Evolutionary conservation across 2,797 vertebrate species (phyloP).

Genomic region (Falco columbarius): DNA sequence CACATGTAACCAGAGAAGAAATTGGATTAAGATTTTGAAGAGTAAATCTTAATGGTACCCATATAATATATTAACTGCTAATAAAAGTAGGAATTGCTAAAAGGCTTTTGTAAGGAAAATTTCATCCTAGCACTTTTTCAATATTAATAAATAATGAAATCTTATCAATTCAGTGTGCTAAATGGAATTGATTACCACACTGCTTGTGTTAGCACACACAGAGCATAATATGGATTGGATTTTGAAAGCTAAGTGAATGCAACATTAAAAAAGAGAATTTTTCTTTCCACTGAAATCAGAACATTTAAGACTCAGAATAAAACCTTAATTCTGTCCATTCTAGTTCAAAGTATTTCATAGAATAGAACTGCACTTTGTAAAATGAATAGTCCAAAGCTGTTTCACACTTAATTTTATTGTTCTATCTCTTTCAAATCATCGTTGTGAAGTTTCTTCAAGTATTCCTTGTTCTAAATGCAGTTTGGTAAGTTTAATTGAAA

Average conservation of each 20-base stretch:
- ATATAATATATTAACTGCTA: not conserved
- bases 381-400: not conserved
- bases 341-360: not conserved
- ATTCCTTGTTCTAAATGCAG: not conserved
- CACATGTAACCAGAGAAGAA: not conserved
- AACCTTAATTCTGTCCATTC: not conserved
- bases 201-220: constrained; percentile 34
- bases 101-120: constrained; percentile 1
- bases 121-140: constrained; percentile 45
- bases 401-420: not conserved
- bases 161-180: constrained; percentile 23
- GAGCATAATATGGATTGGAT: not conserved
- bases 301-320: not conserved
- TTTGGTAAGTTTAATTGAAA: not conserved
- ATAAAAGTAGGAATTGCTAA: constrained; percentile 10
- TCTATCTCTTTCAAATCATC: not conserved
- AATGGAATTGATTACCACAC: constrained; percentile 55
- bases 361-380: not conserved
- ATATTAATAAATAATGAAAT: constrained; percentile 63
- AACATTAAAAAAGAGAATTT: not conserved
- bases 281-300: not conserved
- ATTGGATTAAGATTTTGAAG: constrained; percentile 25
- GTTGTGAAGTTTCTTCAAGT: not conserved
- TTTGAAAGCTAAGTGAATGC: not conserved
- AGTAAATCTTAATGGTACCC: not conserved